A percentile compares a stretch with the other conserved stretches of the same genome.
Conservation (phyloP, 2,888 invertebrate genomes). For the Vandiemenella viatica region DNA sequence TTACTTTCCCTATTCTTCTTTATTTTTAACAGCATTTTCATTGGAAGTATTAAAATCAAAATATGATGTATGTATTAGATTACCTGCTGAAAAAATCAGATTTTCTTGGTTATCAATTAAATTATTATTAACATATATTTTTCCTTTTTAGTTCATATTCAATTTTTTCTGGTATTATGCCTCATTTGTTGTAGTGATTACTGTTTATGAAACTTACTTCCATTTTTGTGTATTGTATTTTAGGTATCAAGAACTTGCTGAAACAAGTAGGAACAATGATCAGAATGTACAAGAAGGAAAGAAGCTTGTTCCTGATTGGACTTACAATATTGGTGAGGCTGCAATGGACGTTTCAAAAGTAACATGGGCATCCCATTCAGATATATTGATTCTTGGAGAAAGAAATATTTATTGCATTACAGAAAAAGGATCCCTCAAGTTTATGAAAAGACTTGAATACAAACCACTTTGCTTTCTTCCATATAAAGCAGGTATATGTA, state of each 20-base stretch:
- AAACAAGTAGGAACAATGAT: constrained; percentile 45
- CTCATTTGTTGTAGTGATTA: no score
- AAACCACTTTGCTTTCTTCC: constrained; percentile 59
- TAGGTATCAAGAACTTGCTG: constrained; percentile 67
- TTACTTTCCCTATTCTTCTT: no score
- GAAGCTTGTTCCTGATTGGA: constrained; percentile 60
- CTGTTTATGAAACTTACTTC: no score
- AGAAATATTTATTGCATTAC: constrained; percentile 65
- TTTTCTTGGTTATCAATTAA: no score
- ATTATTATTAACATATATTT: no score
- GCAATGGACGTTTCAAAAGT: constrained; percentile 47
- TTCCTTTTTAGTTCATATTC: no score
- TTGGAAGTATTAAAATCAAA: no score
- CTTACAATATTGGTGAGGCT: constrained; percentile 65
- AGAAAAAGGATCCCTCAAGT: constrained; percentile 65
- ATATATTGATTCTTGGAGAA: constrained; percentile 69
- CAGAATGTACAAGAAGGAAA: constrained; percentile 36
- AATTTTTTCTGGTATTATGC: no score
- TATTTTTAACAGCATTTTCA: no score
- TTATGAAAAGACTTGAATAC: constrained; percentile 72
- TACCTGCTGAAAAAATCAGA: no score
- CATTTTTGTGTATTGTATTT: no score
- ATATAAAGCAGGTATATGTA: constrained; percentile 51
- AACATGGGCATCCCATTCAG: constrained; percentile 41
- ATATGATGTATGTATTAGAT: no score